Evolutionary conservation across 2,888 invertebrate species (phyloP).

Genomic region (Stenichneumon culpator): DNA sequence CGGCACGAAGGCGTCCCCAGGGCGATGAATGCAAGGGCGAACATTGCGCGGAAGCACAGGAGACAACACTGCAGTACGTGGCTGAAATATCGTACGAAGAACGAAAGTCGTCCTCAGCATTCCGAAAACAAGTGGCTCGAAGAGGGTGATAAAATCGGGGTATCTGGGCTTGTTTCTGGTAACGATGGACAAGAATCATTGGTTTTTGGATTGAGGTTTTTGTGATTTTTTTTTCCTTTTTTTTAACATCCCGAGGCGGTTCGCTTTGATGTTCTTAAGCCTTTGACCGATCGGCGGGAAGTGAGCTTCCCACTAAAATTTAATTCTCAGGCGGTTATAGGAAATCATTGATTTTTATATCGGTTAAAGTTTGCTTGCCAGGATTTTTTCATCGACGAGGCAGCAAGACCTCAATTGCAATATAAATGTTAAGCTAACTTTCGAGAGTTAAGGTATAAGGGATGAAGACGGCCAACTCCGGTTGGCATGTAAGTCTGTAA

Average conservation of each 20-base stretch:
- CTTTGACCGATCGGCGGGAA: no score
- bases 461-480: no score
- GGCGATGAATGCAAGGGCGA: conserved; percentile 32
- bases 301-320: no score
- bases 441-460: not conserved
- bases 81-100: not conserved
- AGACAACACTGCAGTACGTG: not conserved
- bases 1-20: conserved; percentile 27
- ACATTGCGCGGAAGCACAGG: not conserved
- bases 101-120: not conserved
- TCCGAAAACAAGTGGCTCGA: not conserved
- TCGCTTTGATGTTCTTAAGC: no score
- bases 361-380: not conserved
- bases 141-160: not conserved
- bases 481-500: no score
- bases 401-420: not conserved
- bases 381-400: not conserved
- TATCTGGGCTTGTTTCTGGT: not conserved
- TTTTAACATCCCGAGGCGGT: no score
- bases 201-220: no score
- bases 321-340: not conserved
- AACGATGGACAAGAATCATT: not conserved
- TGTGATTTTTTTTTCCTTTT: no score
- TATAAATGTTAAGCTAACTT: not conserved
- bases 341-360: not conserved